Conservation (phyloP, 1,140 invertebrate species). For the Melipona quadrifasciata region DNA sequence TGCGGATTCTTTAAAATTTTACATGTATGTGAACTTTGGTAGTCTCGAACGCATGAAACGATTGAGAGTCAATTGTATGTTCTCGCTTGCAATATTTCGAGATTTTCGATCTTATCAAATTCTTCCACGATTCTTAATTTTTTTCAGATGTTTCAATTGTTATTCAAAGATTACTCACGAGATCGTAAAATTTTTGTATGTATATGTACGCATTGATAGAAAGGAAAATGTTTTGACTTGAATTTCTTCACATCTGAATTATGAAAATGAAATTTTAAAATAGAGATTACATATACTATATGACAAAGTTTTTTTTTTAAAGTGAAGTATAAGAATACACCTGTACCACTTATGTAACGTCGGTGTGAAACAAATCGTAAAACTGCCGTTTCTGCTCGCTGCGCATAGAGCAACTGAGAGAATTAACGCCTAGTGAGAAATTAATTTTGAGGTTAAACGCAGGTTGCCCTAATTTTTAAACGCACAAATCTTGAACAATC, state of each 20-base stretch:
- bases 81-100: no score
- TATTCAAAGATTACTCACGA: not conserved
- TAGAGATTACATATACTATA: not conserved
- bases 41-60: not conserved
- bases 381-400: not conserved
- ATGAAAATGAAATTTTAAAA: not conserved
- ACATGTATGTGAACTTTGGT: not conserved
- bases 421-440: not conserved
- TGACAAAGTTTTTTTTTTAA: not conserved
- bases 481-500: not conserved
- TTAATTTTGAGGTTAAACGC: conserved; percentile 17
- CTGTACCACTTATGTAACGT: not conserved
- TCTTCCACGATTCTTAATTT: not conserved
- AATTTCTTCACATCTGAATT: not conserved
- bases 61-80: not conserved
- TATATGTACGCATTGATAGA: not conserved
- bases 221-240: not conserved
- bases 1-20: conserved; percentile 5
- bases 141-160: conserved; percentile 11
- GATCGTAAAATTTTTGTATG: not conserved
- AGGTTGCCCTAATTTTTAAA: not conserved
- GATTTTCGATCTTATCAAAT: no score
- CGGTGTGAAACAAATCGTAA: conserved; percentile 24
- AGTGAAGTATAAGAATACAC: not conserved
- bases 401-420: not conserved